A percentile compares a stretch with the other conserved stretches of the same genome.
phyloP scores from a whole-genome alignment of 23 tunicate genomes.

The Oikopleura albicans region DNA sequence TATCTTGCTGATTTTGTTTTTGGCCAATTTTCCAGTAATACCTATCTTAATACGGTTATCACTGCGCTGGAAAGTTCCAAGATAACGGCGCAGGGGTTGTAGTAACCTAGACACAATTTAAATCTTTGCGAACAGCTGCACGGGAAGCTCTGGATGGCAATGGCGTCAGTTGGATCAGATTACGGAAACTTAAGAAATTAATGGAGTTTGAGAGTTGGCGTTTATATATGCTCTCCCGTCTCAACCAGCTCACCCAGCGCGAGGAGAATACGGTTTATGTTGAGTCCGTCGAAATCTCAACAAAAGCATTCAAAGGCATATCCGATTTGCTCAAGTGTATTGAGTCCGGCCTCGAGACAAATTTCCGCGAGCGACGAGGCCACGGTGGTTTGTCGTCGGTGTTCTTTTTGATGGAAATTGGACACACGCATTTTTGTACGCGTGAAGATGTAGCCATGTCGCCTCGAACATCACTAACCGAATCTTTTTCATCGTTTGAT shows the following conservation, averaged over 20 bases:
- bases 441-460: constrained; percentile 23
- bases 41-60: no score
- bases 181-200: constrained; percentile 27
- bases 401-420: constrained; percentile 51
- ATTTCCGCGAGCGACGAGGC: constrained; percentile 46
- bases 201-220: constrained; percentile 89
- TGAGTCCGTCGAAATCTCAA: constrained; percentile 51
- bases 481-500: constrained; percentile 14
- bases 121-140: no score
- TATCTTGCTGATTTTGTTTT: no score
- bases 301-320: constrained; percentile 79
- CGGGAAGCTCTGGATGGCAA: constrained; percentile 47
- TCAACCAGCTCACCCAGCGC: constrained; percentile 74
- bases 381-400: constrained; percentile 82
- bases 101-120: no score
- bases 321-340: constrained; percentile 72
- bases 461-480: neutral
- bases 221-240: constrained; percentile 48
- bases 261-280: constrained; percentile 75
- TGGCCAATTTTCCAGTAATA: no score
- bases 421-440: constrained; percentile 86
- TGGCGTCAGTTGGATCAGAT: constrained; percentile 35
- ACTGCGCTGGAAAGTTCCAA: no score
- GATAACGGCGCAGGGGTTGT: no score
- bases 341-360: constrained; percentile 52